Evolutionary conservation across 1,140 invertebrate species (phyloP).

Genomic region (Psilanteris sp.): DNA sequence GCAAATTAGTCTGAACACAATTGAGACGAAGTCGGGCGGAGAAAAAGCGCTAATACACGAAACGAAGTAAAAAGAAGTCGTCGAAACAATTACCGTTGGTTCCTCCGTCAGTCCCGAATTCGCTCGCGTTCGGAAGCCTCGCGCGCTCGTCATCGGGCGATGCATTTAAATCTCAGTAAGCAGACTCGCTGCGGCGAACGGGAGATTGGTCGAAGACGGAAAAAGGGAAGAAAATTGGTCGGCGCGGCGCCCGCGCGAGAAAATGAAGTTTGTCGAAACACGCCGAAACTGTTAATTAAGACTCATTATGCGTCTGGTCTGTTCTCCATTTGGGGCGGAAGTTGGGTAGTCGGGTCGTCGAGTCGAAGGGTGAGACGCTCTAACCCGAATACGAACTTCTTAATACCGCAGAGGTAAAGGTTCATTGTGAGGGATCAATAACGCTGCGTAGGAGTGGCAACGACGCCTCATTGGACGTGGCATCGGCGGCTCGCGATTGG

Average conservation of each 20-base stretch:
- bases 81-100: no score
- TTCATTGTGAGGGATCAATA: conserved; percentile 80
- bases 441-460: conserved; percentile 77
- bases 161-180: conserved; percentile 21
- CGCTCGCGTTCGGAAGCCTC: no score
- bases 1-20: no score
- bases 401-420: conserved; percentile 71
- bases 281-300: conserved; percentile 80
- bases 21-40: no score
- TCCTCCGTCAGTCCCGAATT: no score
- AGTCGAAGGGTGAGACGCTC: conserved; percentile 54
- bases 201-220: conserved; percentile 20
- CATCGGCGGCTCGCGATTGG: conserved; percentile 70
- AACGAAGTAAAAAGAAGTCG: no score
- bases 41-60: no score
- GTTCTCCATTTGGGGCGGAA: conserved; percentile 55
- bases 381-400: conserved; percentile 75
- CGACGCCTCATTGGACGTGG: conserved; percentile 74
- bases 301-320: conserved; percentile 78
- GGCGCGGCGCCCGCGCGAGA: conserved; percentile 21
- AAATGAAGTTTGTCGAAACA: conserved; percentile 79
- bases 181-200: conserved; percentile 26
- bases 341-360: conserved; percentile 37
- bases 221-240: no score
- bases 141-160: no score